Base-by-base conservation (phyloP, 2,113 vertebrate species). In the Aldabrachelys gigantea region DNA sequence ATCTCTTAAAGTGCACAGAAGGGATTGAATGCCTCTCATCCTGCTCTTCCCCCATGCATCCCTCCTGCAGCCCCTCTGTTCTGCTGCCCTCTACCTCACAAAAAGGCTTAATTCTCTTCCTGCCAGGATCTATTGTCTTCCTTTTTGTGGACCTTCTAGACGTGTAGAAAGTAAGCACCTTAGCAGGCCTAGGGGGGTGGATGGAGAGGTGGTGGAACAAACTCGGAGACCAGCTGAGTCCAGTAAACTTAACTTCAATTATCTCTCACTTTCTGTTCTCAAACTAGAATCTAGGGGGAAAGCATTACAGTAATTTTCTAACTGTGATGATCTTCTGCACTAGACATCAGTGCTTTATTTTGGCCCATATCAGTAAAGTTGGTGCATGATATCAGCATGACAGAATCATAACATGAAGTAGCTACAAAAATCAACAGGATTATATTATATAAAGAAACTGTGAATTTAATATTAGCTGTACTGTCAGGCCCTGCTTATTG, bases 401-500 rank as follows among this genome's bases (percentile, higher is more conserved):
- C 95, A 92, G 89, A 95, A 94, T 93, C 85, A 75, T 81, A 94
- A 95, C 92, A 92, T 82, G 81, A 97, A 97, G 84, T 91, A 94
- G 69, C 92, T 96, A 87, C 95, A 95, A 97, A 94, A 59, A 95
- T 94, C 95, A 96, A 88, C 97, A 96, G 92, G 53, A 57, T 83
- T 93, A 5, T 84, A 88, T 96, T 80, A 88, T 96, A 87, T 91
- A 95, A 93, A 98, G 97, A 88, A 90, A 83, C 85, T 4, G 25
- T 97, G 97, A 96, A 97, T 97, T 98, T 96, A 93, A 35, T 90
- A 95, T 97, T 94, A 97, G 83, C 95, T 91, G 91, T 94, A 93
- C 82, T 80, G 92, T 88, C 94, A 95, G 35, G 59, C 53, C 91
- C 82, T 50, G 92, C 85, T 35, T 89, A 85, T 89, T n/a, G 56